These are phyloP conservation scores for Aplysia californica DNA, from an alignment of 1,140 invertebrate species.

Conservation along the genomic window DNA sequence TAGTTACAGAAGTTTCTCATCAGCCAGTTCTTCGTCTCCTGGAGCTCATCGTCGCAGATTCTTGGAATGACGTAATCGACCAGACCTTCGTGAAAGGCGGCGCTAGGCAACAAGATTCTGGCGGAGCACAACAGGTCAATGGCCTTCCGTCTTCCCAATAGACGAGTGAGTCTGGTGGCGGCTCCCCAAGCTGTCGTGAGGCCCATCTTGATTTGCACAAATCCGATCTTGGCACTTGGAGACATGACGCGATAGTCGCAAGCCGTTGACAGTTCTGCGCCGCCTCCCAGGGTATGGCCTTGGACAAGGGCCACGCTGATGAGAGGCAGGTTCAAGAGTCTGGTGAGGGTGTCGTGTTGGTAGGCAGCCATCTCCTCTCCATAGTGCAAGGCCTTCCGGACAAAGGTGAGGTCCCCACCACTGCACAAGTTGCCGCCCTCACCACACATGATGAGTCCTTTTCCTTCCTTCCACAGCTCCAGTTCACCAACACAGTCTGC, in stretches of 20 bases:
- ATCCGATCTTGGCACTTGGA: conserved; percentile 67
- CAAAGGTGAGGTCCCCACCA: conserved; percentile 73
- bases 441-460: conserved; percentile 71
- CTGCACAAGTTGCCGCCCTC: conserved; percentile 73
- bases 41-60: conserved; percentile 38
- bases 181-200: conserved; percentile 74
- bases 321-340: conserved; percentile 70
- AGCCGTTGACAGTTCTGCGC: conserved; percentile 72
- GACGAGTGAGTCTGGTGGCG: conserved; percentile 65
- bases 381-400: conserved; percentile 38
- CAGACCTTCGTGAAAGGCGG: conserved; percentile 66
- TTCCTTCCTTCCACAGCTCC: conserved; percentile 69
- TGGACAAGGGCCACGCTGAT: conserved; percentile 70
- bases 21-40: conserved; percentile 65
- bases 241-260: conserved; percentile 73
- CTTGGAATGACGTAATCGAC: conserved; percentile 50
- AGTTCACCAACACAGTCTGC: conserved; percentile 68
- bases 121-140: conserved; percentile 69
- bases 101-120: conserved; percentile 58
- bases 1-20: conserved; percentile 38
- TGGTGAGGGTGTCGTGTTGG: conserved; percentile 70
- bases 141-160: conserved; percentile 68
- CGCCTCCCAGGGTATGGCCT: conserved; percentile 73
- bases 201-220: conserved; percentile 73
- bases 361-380: conserved; percentile 70